Conservation (phyloP, 2,797 vertebrate genomes). For the Dromococcyx pavoninus region DNA sequence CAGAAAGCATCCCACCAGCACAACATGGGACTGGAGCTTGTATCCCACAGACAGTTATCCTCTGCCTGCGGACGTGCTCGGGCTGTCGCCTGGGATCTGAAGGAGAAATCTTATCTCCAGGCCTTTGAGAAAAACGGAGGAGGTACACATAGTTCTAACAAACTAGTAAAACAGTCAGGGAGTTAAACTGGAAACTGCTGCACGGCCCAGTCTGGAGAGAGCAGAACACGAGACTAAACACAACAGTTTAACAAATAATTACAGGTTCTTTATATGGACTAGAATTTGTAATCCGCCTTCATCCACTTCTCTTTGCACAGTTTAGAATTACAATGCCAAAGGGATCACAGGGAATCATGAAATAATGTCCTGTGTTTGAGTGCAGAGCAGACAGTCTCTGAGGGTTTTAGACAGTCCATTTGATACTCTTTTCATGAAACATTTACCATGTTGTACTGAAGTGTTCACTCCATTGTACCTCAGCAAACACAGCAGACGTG, state of each 20-base stretch:
- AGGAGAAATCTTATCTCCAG: conserved; percentile 53
- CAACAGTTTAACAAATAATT: conserved; percentile 66
- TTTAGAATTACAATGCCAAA: conserved; percentile 64
- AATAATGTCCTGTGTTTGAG: conserved; percentile 59
- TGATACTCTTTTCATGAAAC: conserved; percentile 66
- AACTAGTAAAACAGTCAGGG: conserved; percentile 13
- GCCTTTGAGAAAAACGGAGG: conserved; percentile 43
- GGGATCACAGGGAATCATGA: conserved; percentile 63
- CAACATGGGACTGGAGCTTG: background rate
- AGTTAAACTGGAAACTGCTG: conserved; percentile 26
- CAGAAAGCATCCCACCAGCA: background rate
- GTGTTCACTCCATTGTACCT: conserved; percentile 26
- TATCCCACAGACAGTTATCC: background rate
- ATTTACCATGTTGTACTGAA: conserved; percentile 44
- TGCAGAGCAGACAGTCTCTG: conserved; percentile 54
- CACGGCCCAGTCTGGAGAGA: conserved; percentile 22
- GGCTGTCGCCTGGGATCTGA: conserved; percentile 21
- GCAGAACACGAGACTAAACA: conserved; percentile 41
- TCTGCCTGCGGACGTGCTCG: background rate
- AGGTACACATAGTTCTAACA: background rate
- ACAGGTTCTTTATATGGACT: conserved; percentile 36
- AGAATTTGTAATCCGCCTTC: conserved; percentile 57
- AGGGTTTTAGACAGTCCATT: conserved; percentile 40
- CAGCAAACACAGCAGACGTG: background rate
- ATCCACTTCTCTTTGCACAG: conserved; percentile 55